Evolutionary conservation across 2,113 vertebrate genomes (phyloP).

Genomic region (Manacus vitellinus): DNA sequence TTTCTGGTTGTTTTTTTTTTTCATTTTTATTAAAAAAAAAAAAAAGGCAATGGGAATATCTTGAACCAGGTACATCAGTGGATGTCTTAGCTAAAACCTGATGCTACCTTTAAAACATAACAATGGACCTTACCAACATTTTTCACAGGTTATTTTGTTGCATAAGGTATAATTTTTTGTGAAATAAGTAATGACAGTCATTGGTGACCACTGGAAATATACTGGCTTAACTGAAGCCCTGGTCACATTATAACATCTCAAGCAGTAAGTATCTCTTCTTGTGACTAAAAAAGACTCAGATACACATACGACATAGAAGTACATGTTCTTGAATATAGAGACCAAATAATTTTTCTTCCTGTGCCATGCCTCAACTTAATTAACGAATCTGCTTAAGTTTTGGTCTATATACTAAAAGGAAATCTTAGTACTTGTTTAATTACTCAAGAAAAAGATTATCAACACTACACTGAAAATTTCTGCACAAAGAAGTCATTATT

Average conservation of each 20-base stretch:
- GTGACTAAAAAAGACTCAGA: neutral
- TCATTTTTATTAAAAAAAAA: neutral
- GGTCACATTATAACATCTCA: neutral
- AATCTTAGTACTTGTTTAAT: neutral
- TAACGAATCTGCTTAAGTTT: neutral
- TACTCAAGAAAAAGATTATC: neutral
- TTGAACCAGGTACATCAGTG: neutral
- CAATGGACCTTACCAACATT: neutral
- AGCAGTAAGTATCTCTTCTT: neutral
- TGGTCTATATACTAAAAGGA: neutral
- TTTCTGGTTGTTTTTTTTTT: neutral
- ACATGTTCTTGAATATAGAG: neutral
- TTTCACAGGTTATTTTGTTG: neutral
- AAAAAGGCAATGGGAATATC: neutral
- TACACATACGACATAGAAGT: neutral
- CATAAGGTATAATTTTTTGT: neutral
- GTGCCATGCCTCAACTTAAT: neutral
- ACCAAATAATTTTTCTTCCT: neutral
- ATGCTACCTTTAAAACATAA: neutral
- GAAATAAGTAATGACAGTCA: neutral
- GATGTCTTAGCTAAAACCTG: neutral
- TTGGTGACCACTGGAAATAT: rapidly evolving
- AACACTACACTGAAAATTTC: neutral
- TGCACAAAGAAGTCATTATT: neutral
- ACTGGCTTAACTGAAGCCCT: neutral